Evolutionary conservation across 1,140 invertebrate species (phyloP).

Genomic region (Halesus radiatus): DNA sequence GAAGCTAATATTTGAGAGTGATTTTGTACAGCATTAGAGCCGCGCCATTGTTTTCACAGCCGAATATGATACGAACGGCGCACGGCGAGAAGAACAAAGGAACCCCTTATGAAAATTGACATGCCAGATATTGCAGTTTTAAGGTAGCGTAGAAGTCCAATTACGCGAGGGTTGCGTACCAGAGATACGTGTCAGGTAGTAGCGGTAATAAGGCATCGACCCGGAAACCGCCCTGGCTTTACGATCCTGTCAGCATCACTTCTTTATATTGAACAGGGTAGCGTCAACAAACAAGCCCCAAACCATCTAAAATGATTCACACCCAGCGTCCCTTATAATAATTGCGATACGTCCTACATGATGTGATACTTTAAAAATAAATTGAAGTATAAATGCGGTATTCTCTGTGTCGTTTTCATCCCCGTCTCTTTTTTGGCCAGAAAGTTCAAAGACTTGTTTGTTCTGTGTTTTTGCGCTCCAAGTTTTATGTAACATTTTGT

Average conservation of each 20-base stretch:
- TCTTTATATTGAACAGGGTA: conserved; percentile 26
- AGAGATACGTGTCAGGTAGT: not conserved
- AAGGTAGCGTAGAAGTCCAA: not conserved
- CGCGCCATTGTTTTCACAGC: not conserved
- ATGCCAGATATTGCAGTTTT: conserved; percentile 21
- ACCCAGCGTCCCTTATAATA: no score
- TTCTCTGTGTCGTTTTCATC: no score
- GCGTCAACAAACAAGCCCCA: not conserved
- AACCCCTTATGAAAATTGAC: conserved; percentile 35
- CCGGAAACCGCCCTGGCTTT: conserved; percentile 21
- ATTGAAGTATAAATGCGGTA: no score
- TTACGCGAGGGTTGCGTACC: conserved; percentile 18
- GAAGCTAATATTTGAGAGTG: not conserved
- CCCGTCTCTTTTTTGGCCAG: no score
- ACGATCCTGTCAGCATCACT: conserved; percentile 26
- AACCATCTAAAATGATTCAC: not conserved
- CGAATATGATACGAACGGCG: not conserved
- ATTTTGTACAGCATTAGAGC: not conserved
- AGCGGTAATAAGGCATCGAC: conserved; percentile 24
- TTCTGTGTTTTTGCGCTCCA: no score
- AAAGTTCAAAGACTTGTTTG: no score
- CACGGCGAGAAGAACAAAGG: not conserved
- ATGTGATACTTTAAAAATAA: no score
- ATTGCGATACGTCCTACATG: no score
- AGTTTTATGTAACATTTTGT: no score